Evolutionary conservation across 2,888 invertebrate species (phyloP).

Genomic region (Ochropacha duplaris): DNA sequence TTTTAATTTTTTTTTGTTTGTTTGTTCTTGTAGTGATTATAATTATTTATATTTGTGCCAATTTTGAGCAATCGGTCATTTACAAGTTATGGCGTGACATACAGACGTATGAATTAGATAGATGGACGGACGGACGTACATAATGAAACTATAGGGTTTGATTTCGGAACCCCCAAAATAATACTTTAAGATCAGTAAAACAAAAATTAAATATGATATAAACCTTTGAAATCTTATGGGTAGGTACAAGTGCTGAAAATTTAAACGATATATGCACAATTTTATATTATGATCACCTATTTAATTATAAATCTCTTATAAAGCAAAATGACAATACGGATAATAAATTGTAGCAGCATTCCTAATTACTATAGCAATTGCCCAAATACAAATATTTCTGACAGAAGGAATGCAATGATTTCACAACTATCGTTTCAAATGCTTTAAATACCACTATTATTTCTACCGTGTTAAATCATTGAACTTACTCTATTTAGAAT

Average conservation of each 20-base stretch:
- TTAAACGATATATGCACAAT: neutral
- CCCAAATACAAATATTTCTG: constrained; percentile 2
- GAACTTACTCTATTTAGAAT: neutral
- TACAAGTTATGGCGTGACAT: too few species aligned
- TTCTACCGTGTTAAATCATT: neutral
- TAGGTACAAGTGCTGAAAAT: neutral
- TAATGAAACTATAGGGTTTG: too few species aligned
- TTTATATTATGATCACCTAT: constrained; percentile 7
- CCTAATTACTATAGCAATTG: constrained; percentile 16
- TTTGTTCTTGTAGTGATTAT: too few species aligned
- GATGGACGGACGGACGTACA: too few species aligned
- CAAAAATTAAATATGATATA: too few species aligned
- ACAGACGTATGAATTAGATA: too few species aligned
- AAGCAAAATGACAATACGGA: constrained; percentile 19
- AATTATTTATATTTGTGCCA: too few species aligned
- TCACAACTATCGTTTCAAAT: neutral
- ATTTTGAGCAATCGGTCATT: too few species aligned
- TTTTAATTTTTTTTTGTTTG: too few species aligned
- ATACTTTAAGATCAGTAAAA: too few species aligned
- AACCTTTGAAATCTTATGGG: neutral
- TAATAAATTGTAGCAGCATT: constrained; percentile 26
- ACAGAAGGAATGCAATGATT: neutral
- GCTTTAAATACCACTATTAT: neutral
- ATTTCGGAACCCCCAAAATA: too few species aligned
- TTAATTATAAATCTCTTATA: constrained; percentile 18